Evolutionary conservation across 2,888 invertebrate genomes (phyloP).

Genomic region (Dryobota labecula): DNA sequence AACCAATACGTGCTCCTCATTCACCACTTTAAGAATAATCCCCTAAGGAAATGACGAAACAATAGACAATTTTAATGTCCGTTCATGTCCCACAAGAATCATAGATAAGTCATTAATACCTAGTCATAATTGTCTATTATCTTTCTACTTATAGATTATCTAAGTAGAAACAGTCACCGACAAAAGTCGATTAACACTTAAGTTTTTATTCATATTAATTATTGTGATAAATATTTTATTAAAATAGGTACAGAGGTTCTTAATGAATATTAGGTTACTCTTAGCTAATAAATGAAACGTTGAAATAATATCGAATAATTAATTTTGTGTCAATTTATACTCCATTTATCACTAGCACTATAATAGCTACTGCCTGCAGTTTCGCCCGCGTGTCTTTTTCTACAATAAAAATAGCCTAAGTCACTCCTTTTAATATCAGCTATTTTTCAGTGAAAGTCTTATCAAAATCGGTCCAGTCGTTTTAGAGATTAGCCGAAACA

Average conservation of each 20-base stretch:
- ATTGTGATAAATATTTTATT: background rate
- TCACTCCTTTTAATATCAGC: no score
- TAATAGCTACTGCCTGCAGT: no score
- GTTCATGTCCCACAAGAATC: conserved; percentile 11
- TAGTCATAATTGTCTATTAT: conserved; percentile 21
- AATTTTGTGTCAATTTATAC: background rate
- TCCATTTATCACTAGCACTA: no score
- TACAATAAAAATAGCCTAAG: no score
- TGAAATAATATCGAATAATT: background rate
- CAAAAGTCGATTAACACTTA: background rate
- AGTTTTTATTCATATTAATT: background rate
- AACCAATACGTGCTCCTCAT: background rate
- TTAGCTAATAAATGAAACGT: background rate
- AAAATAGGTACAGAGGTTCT: background rate
- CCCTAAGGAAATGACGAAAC: conserved; percentile 11
- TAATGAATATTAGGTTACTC: background rate
- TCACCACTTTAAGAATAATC: conserved; percentile 22
- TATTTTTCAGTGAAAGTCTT: no score
- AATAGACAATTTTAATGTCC: background rate
- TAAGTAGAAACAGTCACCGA: background rate
- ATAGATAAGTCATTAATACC: background rate
- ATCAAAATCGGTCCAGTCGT: no score
- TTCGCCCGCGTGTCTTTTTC: no score
- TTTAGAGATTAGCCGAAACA: no score
- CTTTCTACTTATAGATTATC: background rate